Evolutionary conservation across 2,113 vertebrate species (phyloP).

Genomic region (Dicrurus megarhynchus): DNA sequence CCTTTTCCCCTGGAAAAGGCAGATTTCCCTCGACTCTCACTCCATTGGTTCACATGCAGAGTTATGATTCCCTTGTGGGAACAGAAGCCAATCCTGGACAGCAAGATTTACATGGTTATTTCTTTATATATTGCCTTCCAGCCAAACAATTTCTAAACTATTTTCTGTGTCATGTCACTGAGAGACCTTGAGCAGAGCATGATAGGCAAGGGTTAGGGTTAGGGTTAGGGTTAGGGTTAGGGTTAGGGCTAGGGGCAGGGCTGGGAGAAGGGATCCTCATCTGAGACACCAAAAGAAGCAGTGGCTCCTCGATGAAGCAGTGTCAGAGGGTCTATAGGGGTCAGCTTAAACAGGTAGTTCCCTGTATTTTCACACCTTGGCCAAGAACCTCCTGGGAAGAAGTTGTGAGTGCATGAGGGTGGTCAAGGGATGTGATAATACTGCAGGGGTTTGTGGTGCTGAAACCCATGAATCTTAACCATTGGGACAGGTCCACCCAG

Average conservation of each 20-base stretch:
- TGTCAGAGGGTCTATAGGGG: not conserved
- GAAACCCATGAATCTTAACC: not conserved
- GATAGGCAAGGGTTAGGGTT: not conserved
- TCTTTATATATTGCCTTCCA: not conserved
- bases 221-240: not conserved
- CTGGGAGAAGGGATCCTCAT: not conserved
- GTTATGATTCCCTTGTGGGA: not conserved
- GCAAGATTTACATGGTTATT: not conserved
- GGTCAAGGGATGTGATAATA: not conserved
- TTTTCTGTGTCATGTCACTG: not conserved
- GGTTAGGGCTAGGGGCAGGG: not conserved
- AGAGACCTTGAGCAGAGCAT: not conserved
- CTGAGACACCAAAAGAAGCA: not conserved
- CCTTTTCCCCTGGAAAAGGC: not conserved
- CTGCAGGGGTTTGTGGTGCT: not conserved
- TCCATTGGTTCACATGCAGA: not conserved
- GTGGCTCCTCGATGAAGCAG: not conserved
- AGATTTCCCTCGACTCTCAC: not conserved
- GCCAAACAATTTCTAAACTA: not conserved
- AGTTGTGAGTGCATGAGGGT: not conserved
- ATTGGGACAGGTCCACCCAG: fast-evolving
- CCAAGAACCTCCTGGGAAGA: not conserved
- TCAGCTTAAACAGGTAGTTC: not conserved
- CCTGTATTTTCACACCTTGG: not conserved
- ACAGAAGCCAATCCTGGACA: not conserved